Conservation (phyloP, 2,797 vertebrate genomes). For the Acanthornis magna region DNA sequence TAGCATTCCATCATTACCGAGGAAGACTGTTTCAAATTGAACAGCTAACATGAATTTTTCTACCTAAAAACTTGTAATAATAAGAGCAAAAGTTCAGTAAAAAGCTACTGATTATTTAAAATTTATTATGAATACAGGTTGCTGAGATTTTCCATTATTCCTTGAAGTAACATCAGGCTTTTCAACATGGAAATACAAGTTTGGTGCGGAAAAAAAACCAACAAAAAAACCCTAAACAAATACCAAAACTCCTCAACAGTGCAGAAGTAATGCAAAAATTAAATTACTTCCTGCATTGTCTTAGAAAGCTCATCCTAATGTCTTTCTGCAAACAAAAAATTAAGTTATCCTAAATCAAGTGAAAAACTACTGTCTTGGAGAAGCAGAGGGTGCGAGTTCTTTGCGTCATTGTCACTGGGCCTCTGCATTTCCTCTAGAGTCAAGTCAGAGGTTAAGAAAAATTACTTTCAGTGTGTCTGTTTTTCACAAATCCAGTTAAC, state of each 20-base stretch:
- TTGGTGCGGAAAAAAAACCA: no score
- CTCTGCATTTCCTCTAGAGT: neutral
- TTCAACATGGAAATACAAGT: neutral
- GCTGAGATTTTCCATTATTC: neutral
- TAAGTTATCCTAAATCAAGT: neutral
- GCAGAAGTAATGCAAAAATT: neutral
- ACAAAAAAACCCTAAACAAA: neutral
- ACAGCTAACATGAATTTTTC: neutral
- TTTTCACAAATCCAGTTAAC: neutral
- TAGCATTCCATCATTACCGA: neutral
- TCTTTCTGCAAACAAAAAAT: neutral
- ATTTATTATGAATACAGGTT: neutral
- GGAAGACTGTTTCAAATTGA: neutral
- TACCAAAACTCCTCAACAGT: neutral
- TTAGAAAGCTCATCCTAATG: neutral
- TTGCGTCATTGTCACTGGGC: rapidly evolving
- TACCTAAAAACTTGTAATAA: neutral
- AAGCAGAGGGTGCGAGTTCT: neutral
- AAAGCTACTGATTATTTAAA: neutral
- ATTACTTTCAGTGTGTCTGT: neutral
- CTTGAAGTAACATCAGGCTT: neutral
- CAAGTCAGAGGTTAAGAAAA: neutral
- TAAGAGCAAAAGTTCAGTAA: neutral
- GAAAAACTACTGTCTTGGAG: neutral
- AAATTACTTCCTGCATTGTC: neutral